Percentiles rank a stretch among this genome's conserved stretches.
Evolutionary conservation across 2,888 invertebrate genomes (phyloP).

Genomic region (Trissolcus brochymenae): DNA sequence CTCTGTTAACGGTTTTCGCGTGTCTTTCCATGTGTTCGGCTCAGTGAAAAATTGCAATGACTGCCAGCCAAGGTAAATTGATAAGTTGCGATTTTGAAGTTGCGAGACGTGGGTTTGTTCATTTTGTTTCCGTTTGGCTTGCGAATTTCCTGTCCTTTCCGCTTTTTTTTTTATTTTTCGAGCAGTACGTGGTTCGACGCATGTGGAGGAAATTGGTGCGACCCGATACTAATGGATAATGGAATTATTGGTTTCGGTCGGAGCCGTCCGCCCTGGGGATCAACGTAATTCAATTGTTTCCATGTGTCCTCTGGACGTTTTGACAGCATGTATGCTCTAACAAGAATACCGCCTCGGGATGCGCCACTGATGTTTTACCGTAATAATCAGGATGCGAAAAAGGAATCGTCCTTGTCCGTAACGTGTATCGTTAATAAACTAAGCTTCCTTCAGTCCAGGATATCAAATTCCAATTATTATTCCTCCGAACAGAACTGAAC

Average conservation of each 20-base stretch:
- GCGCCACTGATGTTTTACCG: constrained; percentile 56
- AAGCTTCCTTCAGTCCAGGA: background rate
- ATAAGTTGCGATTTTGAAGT: constrained; percentile 6
- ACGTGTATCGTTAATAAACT: constrained; percentile 1
- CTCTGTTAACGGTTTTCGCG: constrained; percentile 29
- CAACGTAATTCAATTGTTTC: constrained; percentile 76
- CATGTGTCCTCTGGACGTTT: constrained; percentile 76
- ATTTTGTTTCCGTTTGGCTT: background rate
- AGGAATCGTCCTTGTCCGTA: constrained; percentile 24
- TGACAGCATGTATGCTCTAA: constrained; percentile 76
- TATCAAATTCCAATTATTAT: background rate
- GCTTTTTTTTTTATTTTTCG: constrained; percentile 9
- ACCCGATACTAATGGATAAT: constrained; percentile 77
- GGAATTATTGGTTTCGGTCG: constrained; percentile 75
- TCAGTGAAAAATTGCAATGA: constrained; percentile 26
- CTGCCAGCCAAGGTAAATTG: constrained; percentile 37
- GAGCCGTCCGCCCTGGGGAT: constrained; percentile 72
- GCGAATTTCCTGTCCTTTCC: no score
- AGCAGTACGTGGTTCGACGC: constrained; percentile 12
- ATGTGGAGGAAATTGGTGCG: constrained; percentile 73
- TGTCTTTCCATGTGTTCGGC: constrained; percentile 6
- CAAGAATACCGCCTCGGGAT: constrained; percentile 74
- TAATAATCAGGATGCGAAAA: constrained; percentile 48
- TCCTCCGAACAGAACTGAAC: no score
- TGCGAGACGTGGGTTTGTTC: background rate